Base-by-base conservation (phyloP, 2,888 invertebrate species). In the Acleris sparsana region DNA sequence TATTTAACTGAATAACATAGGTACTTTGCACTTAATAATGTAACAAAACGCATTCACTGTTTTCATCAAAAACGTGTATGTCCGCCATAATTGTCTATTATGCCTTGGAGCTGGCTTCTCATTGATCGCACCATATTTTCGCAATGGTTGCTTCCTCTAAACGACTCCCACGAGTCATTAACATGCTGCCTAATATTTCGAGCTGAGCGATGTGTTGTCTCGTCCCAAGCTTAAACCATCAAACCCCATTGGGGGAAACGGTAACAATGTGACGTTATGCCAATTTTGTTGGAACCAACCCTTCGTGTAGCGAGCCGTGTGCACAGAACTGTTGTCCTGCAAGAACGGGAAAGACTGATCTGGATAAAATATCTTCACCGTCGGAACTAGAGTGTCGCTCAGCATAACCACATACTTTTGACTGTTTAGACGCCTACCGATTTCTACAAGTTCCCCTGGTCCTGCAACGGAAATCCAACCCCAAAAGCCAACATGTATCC, bases 171-270 rank as follows among this genome's bases (percentile, higher is more conserved):
- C 29, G 6, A 5, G 5, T 29, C 5, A 29, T 29, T 3, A 29
- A 29, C 29, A 29, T 29, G 29, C 29, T 29, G 29, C 6, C 29
- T 29, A 29, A 29, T 29, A 29, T 29, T 29, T 29, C 29, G 29
- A 29, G 29, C 29, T 5, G 29, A 29, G 5, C 29, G 29, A 29
- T 5, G 6, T 29, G 29, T 29, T 29, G 29, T 29, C 29, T 6
- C 29, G 17, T 57, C 29, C 57, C 57, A 57, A 5, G 46, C 25
- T 29, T 57, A 48, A 13, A 43, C 43, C 53, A 53, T 53, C 9
- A 53, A 53, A 7, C 53, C 53, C 53, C 53, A 53, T 53, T 29
- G 53, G 53, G 7, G 53, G 53, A n/a, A n/a, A 48, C 16, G 46
- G 53, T 29, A 29, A 16, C 22, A n/a, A 53, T 2, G n/a, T n/a